Evolutionary conservation across 2,888 invertebrate genomes (phyloP).

Genomic region (Timema podura): DNA sequence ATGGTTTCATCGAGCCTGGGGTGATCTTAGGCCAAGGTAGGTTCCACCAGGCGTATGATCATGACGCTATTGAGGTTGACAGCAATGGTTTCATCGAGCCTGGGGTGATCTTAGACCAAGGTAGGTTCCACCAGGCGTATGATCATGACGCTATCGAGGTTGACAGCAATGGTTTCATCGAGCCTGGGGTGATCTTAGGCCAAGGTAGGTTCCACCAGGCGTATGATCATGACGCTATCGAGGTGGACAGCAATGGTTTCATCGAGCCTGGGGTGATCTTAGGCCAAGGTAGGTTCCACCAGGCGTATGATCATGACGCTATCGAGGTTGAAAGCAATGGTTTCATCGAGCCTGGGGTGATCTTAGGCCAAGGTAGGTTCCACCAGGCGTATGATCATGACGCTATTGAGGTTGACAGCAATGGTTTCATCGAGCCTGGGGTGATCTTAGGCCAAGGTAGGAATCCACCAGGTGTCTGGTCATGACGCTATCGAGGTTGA

Average conservation of each 20-base stretch:
- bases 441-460: too few species aligned
- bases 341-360: too few species aligned
- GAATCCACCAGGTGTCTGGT: conserved; percentile 30
- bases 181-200: conserved; percentile 42
- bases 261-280: too few species aligned
- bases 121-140: conserved; percentile 33
- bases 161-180: conserved; percentile 29
- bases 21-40: conserved; percentile 37
- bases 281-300: too few species aligned
- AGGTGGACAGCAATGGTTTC: too few species aligned
- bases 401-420: too few species aligned
- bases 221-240: too few species aligned
- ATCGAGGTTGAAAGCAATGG: too few species aligned
- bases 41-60: conserved; percentile 29
- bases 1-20: conserved; percentile 39
- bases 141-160: conserved; percentile 25
- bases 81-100: conserved; percentile 31
- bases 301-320: too few species aligned
- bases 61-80: conserved; percentile 26
- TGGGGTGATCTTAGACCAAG: conserved; percentile 41
- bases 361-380: too few species aligned
- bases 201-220: conserved; percentile 32
- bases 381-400: too few species aligned
- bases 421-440: too few species aligned
- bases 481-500: conserved; percentile 29